Evolutionary conservation across 2,888 invertebrate species (phyloP).

Genomic region (Drepana falcataria): DNA sequence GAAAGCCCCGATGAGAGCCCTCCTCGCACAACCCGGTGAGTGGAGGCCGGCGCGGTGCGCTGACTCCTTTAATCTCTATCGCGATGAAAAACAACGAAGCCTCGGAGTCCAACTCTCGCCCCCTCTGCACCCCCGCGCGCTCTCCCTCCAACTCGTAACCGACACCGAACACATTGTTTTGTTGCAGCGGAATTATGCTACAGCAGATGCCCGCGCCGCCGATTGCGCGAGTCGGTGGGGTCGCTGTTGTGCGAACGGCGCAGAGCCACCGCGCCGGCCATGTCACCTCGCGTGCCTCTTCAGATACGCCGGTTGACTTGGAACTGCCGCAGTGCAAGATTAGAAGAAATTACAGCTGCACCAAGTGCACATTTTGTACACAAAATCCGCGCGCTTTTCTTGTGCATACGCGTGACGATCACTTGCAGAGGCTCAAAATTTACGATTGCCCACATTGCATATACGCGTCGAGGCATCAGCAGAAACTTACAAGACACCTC

Average conservation of each 20-base stretch:
- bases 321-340: constrained; percentile 89
- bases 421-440: constrained; percentile 88
- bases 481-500: constrained; percentile 90
- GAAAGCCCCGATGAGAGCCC: constrained; percentile 26
- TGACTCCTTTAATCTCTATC: constrained; percentile 35
- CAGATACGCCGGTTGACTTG: constrained; percentile 66
- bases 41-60: constrained; percentile 35
- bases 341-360: constrained; percentile 89
- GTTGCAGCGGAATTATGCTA: constrained; percentile 76
- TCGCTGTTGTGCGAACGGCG: constrained; percentile 60
- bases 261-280: constrained; percentile 64
- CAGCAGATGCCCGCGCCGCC: constrained; percentile 74
- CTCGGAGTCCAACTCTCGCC: constrained; percentile 37
- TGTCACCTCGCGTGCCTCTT: constrained; percentile 72
- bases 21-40: constrained; percentile 37
- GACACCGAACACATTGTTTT: constrained; percentile 68
- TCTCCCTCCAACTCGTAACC: constrained; percentile 64
- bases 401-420: constrained; percentile 88
- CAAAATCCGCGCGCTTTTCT: constrained; percentile 90
- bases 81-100: constrained; percentile 56
- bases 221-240: constrained; percentile 73
- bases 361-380: constrained; percentile 87
- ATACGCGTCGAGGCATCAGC: constrained; percentile 92
- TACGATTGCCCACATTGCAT: constrained; percentile 92
- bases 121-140: constrained; percentile 39